Percentiles rank a stretch among this genome's conserved stretches.
Conservation (phyloP, 2,113 vertebrate genomes). For the Sciurus niger region DNA sequence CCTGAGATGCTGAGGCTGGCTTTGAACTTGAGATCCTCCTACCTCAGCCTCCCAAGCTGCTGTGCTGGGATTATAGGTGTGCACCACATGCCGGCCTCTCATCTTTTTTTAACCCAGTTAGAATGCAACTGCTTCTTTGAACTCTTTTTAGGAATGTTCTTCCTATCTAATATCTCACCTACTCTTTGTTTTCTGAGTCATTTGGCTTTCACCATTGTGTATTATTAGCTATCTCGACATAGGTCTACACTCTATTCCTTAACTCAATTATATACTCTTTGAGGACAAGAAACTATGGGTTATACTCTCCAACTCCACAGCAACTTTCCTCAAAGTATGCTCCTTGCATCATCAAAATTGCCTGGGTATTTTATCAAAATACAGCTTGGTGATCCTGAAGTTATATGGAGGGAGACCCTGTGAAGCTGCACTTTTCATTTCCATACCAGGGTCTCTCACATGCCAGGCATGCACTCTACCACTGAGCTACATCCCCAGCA, state of each 20-base stretch:
- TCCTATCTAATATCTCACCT: neutral
- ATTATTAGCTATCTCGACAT: neutral
- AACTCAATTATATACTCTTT: neutral
- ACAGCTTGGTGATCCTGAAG: neutral
- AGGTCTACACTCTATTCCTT: neutral
- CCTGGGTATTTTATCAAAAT: neutral
- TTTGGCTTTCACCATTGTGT: neutral
- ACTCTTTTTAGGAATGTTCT: neutral
- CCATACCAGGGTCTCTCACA: neutral
- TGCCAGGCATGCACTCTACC: neutral
- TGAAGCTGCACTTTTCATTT: neutral
- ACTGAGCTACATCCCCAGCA: neutral
- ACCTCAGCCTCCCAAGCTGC: too few relatives aligned
- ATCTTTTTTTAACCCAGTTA: neutral
- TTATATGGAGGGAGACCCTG: neutral
- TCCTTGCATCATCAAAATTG: neutral
- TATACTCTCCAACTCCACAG: neutral
- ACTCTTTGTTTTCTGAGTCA: neutral
- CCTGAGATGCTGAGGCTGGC: too few relatives aligned
- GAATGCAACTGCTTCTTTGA: neutral
- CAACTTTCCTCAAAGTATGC: neutral
- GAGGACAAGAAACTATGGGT: neutral
- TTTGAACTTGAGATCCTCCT: too few relatives aligned
- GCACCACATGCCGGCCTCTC: too few relatives aligned
- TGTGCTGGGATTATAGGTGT: too few relatives aligned